phyloP scores from a whole-genome alignment of 2,113 vertebrate genomes.

The Tetrax tetrax region DNA sequence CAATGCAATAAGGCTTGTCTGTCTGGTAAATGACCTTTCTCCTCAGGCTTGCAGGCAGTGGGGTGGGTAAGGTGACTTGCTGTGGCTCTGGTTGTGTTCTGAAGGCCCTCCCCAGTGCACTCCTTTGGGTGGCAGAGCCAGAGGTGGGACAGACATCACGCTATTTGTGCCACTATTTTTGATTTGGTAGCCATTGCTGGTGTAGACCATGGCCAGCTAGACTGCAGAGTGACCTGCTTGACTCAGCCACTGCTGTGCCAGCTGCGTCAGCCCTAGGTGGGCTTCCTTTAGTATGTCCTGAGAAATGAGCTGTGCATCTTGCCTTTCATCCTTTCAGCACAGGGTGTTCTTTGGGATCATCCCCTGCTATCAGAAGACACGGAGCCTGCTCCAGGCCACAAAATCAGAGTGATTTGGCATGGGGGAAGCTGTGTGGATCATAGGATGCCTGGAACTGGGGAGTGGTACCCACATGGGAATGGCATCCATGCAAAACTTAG shows the following conservation, averaged over 20 bases:
- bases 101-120: not conserved
- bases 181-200: not conserved
- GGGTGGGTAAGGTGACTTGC: not conserved
- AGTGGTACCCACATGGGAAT: not conserved
- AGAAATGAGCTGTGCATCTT: not conserved
- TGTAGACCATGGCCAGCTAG: not conserved
- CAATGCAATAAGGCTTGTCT: not conserved
- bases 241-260: not conserved
- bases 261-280: not conserved
- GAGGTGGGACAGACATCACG: rapidly evolving
- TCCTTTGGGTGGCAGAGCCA: not conserved
- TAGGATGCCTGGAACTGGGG: not conserved
- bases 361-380: not conserved
- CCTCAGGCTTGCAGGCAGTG: not conserved
- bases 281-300: not conserved
- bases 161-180: not conserved
- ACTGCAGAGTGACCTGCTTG: not conserved
- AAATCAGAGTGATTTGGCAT: not conserved
- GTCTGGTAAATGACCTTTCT: not conserved
- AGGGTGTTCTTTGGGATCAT: not conserved
- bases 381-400: not conserved
- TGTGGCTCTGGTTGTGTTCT: not conserved
- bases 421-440: not conserved
- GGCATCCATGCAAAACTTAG: not conserved
- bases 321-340: not conserved